phyloP scores from a whole-genome alignment of 2,113 vertebrate species.

The Choloepus hoffmanni region DNA sequence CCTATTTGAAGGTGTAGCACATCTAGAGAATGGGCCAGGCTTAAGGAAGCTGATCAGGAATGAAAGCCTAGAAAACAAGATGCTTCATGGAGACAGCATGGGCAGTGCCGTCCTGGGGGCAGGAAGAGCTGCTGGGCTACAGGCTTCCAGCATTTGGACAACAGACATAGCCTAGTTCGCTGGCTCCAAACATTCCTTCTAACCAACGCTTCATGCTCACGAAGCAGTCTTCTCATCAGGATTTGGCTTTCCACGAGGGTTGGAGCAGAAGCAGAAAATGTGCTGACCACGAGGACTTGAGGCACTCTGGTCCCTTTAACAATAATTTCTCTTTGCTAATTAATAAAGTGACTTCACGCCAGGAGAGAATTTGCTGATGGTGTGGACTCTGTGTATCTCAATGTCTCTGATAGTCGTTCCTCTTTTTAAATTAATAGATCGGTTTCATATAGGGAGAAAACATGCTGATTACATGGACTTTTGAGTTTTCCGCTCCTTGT shows the following conservation, averaged over 20 bases:
- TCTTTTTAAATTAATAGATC: conserved; percentile 61
- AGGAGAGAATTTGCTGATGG: conserved; percentile 66
- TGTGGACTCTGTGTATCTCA: conserved; percentile 21
- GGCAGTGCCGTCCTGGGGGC: background rate
- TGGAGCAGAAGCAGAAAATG: background rate
- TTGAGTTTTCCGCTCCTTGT: background rate
- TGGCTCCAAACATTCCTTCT: background rate
- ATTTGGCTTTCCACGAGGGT: background rate
- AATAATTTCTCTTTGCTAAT: conserved; percentile 45
- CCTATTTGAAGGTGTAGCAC: background rate
- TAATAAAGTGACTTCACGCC: background rate
- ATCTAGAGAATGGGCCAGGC: background rate
- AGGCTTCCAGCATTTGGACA: background rate
- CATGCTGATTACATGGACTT: conserved; percentile 49
- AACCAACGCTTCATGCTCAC: background rate
- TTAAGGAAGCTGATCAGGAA: background rate
- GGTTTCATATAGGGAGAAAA: conserved; percentile 44
- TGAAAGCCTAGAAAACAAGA: background rate
- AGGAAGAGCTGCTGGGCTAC: background rate
- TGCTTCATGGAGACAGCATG: rapidly evolving
- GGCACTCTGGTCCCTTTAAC: background rate
- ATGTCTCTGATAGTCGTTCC: background rate
- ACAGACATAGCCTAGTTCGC: background rate
- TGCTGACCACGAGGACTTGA: conserved; percentile 1
- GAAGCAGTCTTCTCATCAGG: background rate